Conservation (phyloP, 2,888 invertebrate genomes). For the Calameuta idolon region DNA sequence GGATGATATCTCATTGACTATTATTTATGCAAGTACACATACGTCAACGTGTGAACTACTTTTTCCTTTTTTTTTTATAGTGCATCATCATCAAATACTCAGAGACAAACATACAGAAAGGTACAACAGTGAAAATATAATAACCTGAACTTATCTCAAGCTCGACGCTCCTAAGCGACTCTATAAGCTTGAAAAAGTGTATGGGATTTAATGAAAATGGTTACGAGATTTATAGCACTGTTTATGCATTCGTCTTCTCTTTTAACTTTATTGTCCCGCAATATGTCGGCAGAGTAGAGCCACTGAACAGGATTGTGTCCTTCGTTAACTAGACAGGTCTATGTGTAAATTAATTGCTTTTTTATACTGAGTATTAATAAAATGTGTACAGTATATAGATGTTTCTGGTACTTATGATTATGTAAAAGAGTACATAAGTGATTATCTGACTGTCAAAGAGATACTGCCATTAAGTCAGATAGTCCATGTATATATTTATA, state of each 20-base stretch:
- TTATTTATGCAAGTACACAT: neutral
- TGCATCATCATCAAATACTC: slow-evolving; percentile 14
- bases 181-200: slow-evolving; percentile 33
- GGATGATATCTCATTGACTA: neutral
- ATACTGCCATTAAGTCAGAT: neutral
- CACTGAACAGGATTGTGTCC: slow-evolving; percentile 37
- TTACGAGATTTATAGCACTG: neutral
- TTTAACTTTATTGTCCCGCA: slow-evolving; percentile 52
- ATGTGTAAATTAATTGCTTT: slow-evolving; percentile 21
- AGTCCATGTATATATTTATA: neutral
- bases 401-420: neutral
- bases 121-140: slow-evolving; percentile 25
- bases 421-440: neutral
- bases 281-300: slow-evolving; percentile 26
- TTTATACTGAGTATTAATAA: neutral
- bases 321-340: slow-evolving; percentile 51
- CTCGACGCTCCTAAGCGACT: slow-evolving; percentile 47
- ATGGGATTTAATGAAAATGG: slow-evolving; percentile 9
- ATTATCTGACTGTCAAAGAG: neutral
- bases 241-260: slow-evolving; percentile 26
- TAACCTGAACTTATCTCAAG: slow-evolving; percentile 55
- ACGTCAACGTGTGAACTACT: neutral
- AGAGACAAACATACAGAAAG: slow-evolving; percentile 22
- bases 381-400: neutral
- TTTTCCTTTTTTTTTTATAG: neutral